Percentiles rank a stretch among this genome's conserved stretches.
These are phyloP conservation scores for Odontocolon sp. DNA, from an alignment of 2,888 invertebrate genomes.

Conservation along the genomic window DNA sequence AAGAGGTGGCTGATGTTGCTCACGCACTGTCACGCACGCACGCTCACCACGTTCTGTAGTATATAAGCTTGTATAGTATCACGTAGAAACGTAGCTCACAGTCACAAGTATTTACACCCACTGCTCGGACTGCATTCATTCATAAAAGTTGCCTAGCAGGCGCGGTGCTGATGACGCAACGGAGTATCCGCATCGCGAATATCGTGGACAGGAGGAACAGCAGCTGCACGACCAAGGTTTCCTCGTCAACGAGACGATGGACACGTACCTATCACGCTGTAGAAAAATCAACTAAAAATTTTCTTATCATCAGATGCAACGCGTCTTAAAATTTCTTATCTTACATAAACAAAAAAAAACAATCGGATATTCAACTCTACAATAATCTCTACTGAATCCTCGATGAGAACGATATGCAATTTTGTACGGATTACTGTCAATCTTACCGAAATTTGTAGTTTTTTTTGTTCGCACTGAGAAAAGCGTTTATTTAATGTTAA, in stretches of 20 bases:
- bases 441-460: too few relatives aligned
- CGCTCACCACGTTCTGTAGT: conserved; percentile 41
- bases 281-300: too few relatives aligned
- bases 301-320: too few relatives aligned
- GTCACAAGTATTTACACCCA: conserved; percentile 68
- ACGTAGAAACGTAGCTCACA: conserved; percentile 12
- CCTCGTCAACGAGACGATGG: conserved; percentile 5
- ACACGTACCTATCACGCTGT: not conserved
- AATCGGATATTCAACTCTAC: too few relatives aligned
- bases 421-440: too few relatives aligned
- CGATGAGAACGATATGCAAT: too few relatives aligned
- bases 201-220: conserved; percentile 23
- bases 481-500: too few relatives aligned
- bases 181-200: conserved; percentile 14
- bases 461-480: too few relatives aligned
- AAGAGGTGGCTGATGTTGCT: conserved; percentile 25
- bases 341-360: too few relatives aligned
- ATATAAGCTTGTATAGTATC: conserved; percentile 10
- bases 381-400: too few relatives aligned
- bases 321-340: too few relatives aligned
- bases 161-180: conserved; percentile 50
- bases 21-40: conserved; percentile 59
- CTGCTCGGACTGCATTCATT: conserved; percentile 76
- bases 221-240: conserved; percentile 23
- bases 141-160: conserved; percentile 73